These are phyloP conservation scores for Macrobrachium rosenbergii DNA, from an alignment of 1,140 invertebrate species.

Conservation along the genomic window DNA sequence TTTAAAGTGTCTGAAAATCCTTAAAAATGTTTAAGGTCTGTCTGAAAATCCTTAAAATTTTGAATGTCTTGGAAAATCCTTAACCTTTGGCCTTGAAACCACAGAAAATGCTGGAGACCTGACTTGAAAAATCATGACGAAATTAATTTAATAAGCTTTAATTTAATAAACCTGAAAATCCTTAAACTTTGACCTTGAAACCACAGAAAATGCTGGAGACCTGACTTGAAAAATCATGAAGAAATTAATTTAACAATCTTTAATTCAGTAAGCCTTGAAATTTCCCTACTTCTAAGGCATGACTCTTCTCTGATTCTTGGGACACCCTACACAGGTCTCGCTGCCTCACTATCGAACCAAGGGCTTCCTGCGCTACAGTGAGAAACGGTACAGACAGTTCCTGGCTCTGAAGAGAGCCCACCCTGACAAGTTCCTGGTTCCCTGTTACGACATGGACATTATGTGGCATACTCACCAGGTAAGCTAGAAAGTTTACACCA, in stretches of 20 bases:
- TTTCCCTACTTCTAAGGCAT: not conserved
- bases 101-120: too few relatives aligned
- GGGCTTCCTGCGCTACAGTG: slow-evolving; percentile 46
- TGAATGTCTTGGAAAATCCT: too few relatives aligned
- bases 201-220: too few relatives aligned
- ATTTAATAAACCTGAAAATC: not conserved
- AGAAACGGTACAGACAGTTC: slow-evolving; percentile 57
- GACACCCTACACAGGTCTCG: slow-evolving; percentile 30
- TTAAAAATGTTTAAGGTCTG: too few relatives aligned
- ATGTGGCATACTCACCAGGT: slow-evolving; percentile 65
- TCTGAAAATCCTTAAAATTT: too few relatives aligned
- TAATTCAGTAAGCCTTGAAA: not conserved
- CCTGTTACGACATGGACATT: slow-evolving; percentile 66
- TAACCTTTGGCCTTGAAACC: too few relatives aligned
- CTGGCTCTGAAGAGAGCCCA: slow-evolving; percentile 56
- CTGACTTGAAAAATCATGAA: too few relatives aligned
- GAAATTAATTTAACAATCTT: not conserved
- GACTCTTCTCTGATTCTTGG: too few relatives aligned
- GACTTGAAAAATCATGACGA: too few relatives aligned
- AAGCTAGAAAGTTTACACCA: not conserved
- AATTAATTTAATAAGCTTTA: not conserved
- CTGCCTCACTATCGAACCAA: slow-evolving; percentile 52
- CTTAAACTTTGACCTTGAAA: too few relatives aligned
- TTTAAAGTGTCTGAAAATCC: too few relatives aligned
- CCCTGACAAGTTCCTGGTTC: slow-evolving; percentile 59